A percentile compares a stretch with the other conserved stretches of the same genome.
Conservation (phyloP, 2,113 vertebrate species). For the Danionella cerebrum region DNA sequence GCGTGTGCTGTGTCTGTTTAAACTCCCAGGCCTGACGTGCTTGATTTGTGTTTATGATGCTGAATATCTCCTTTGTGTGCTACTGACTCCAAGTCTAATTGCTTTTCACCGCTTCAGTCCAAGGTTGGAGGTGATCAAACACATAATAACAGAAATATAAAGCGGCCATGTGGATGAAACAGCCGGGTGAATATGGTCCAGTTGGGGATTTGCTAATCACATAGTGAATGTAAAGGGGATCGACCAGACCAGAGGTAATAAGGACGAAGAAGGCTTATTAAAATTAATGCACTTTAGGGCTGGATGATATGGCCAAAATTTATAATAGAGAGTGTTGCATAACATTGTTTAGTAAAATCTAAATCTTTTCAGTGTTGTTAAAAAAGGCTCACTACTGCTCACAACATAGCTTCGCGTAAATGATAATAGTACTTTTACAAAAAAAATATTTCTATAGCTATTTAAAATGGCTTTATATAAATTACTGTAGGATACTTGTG, state of each 20-base stretch:
- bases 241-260: conserved; percentile 27
- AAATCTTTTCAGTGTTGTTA: too few species aligned
- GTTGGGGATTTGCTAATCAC: conserved; percentile 20
- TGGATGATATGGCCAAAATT: too few species aligned
- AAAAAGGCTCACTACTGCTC: too few species aligned
- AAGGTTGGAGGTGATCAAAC: conserved; percentile 28
- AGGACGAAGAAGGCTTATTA: conserved; percentile 37
- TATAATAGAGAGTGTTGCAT: too few species aligned
- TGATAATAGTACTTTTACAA: too few species aligned
- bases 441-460: too few species aligned
- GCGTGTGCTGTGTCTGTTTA: conserved; percentile 19
- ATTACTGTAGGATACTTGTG: too few species aligned
- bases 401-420: too few species aligned
- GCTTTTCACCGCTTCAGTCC: conserved; percentile 25
- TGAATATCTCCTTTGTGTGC: conserved; percentile 31
- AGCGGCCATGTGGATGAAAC: conserved; percentile 10
- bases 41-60: conserved; percentile 38
- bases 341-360: too few species aligned
- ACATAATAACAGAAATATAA: conserved; percentile 35
- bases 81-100: conserved; percentile 34
- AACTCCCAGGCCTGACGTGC: conserved; percentile 27
- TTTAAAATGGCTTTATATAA: too few species aligned
- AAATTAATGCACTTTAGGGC: conserved; percentile 37
- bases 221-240: conserved; percentile 24
- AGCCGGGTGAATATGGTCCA: conserved; percentile 30